These are phyloP conservation scores for Corythornis madagascariensis DNA, from an alignment of 2,113 vertebrate species.

Conservation along the genomic window DNA sequence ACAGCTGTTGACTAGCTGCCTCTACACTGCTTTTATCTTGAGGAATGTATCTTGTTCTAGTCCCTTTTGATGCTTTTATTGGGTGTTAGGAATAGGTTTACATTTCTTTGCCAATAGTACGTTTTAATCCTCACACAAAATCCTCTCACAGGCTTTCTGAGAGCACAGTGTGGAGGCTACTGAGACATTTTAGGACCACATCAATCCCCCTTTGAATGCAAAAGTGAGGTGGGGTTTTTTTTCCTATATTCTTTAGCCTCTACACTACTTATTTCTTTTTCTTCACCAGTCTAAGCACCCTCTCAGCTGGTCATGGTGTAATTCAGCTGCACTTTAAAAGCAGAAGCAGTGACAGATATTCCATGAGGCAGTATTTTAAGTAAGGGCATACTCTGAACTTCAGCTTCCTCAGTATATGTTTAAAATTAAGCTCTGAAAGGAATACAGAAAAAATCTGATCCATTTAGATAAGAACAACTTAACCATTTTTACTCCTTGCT, in stretches of 20 bases:
- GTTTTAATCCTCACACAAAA: not conserved
- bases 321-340: not conserved
- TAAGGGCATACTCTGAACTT: not conserved
- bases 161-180: not conserved
- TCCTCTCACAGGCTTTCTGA: not conserved
- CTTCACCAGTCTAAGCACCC: not conserved
- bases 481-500: not conserved
- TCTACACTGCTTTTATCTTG: conserved; percentile 16
- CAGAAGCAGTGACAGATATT: not conserved
- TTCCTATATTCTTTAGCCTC: not conserved
- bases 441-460: not conserved
- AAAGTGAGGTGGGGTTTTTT: accelerated
- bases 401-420: not conserved
- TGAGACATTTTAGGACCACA: not conserved
- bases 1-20: conserved; percentile 45
- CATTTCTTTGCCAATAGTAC: not conserved
- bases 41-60: conserved; percentile 17
- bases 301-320: not conserved
- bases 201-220: not conserved
- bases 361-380: not conserved
- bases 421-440: not conserved
- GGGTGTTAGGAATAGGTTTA: conserved; percentile 2
- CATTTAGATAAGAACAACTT: not conserved
- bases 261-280: not conserved
- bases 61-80: conserved; percentile 21